Evolutionary conservation across 2,888 invertebrate species (phyloP).

Genomic region (Rhagium mordax): DNA sequence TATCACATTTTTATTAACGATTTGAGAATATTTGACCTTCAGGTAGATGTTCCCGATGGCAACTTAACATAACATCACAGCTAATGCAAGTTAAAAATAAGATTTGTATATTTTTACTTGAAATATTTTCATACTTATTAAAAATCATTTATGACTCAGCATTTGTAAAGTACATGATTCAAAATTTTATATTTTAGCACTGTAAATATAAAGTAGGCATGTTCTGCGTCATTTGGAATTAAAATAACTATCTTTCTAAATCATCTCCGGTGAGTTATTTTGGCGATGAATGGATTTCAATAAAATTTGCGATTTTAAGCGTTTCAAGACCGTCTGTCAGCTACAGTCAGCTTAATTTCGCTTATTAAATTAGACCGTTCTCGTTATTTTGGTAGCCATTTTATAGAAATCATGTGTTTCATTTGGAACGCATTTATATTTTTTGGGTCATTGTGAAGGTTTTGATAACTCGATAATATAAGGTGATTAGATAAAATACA

Average conservation of each 20-base stretch:
- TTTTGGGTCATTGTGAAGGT: too few species aligned
- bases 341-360: neutral
- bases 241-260: slow-evolving; percentile 19
- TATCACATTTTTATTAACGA: neutral
- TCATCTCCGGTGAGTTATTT: neutral
- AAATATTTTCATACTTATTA: slow-evolving; percentile 9
- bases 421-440: too few species aligned
- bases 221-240: slow-evolving; percentile 19
- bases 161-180: slow-evolving; percentile 10
- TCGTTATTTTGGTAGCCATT: too few species aligned
- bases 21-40: slow-evolving; percentile 4
- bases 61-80: slow-evolving; percentile 7
- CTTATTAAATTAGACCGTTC: neutral
- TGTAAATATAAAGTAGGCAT: slow-evolving; percentile 19
- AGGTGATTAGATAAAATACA: too few species aligned
- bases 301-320: neutral
- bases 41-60: slow-evolving; percentile 15
- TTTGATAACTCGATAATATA: too few species aligned
- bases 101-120: slow-evolving; percentile 15
- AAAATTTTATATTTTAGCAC: slow-evolving; percentile 14
- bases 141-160: slow-evolving; percentile 17
- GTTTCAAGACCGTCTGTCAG: neutral
- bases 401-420: too few species aligned
- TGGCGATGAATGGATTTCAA: neutral
- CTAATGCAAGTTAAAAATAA: slow-evolving; percentile 10